A percentile compares a stretch with the other conserved stretches of the same genome.
phyloP scores from a whole-genome alignment of 2,113 vertebrate species.

The Chaenogobius annularis region DNA sequence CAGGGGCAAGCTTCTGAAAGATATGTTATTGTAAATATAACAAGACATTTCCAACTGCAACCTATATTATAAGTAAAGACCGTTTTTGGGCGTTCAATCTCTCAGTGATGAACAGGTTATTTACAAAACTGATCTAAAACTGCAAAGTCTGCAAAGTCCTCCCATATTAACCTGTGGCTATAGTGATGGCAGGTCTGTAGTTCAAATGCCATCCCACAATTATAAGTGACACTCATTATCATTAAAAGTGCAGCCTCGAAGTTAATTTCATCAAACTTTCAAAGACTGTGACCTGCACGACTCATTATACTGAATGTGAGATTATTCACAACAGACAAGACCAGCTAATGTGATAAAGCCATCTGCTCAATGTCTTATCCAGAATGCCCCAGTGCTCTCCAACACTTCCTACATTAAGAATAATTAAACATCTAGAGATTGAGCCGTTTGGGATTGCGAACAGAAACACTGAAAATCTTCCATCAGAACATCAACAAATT shows the following conservation, averaged over 20 bases:
- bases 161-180: neutral
- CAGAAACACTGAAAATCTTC: conserved; percentile 43
- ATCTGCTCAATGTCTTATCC: neutral
- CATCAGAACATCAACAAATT: conserved; percentile 52
- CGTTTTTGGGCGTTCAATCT: too few relatives aligned
- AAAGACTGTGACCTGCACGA: neutral
- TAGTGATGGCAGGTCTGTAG: neutral
- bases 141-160: neutral
- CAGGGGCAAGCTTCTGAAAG: too few relatives aligned
- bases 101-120: neutral
- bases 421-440: conserved; percentile 43
- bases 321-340: neutral
- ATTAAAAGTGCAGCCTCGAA: neutral
- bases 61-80: too few relatives aligned
- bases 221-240: neutral
- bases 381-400: conserved; percentile 12
- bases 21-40: too few relatives aligned
- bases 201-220: neutral
- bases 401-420: conserved; percentile 33
- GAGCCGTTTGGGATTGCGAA: conserved; percentile 29
- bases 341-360: conserved; percentile 1
- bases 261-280: conserved; percentile 8
- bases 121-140: neutral
- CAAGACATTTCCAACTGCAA: too few relatives aligned
- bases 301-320: conserved; percentile 1